Evolutionary conservation across 2,888 invertebrate genomes (phyloP), one percentile per base, ranked within the genome.

Genomic region (Chorisops tibialis): DNA sequence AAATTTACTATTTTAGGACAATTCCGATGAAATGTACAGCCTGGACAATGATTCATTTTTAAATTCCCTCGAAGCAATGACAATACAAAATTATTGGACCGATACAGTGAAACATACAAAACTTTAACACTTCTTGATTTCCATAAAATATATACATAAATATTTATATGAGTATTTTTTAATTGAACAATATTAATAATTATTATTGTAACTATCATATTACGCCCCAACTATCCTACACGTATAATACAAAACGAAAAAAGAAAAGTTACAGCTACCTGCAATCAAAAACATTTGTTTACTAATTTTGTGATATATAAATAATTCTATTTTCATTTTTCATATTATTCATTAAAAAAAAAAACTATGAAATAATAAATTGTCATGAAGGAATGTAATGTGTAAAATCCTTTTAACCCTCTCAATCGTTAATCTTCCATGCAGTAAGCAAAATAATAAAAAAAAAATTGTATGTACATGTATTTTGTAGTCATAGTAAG

Each of bases 1-100:
- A 22, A n/a, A n/a, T n/a, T 12, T 35, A 1, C 63, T 16, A 48
- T 62, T 66, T 43, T 67, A 93, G 93, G 93, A 93, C 77, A 92
- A 91, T 75, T 91, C 91, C 5, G 93, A 93, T 79, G 93, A 94
- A 80, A 92, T 94, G 91, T 93, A 93, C 79, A 94, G 93, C 73
- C 80, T 94, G 79, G 94, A 94, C 81, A 94, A 94, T 77, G 94
- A 94, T 77, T 93, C 93, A 65, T 94, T 94, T 81, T 83, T 94
- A 65, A 94, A 94, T 80, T 93, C 93, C 65, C 79, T 94, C 70
- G 94, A 94, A 80, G 92, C 93, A 68, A 93, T 93, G 91, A 93
- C 93, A 69, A 93, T 94, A 74, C 92, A 93, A 78, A 93, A 93
- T 80, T 92, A 93, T 75, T 94, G 93, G 93, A 93, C 93, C 58